Conservation (phyloP, 2,888 invertebrate species). For the Brenthis hecate region DNA sequence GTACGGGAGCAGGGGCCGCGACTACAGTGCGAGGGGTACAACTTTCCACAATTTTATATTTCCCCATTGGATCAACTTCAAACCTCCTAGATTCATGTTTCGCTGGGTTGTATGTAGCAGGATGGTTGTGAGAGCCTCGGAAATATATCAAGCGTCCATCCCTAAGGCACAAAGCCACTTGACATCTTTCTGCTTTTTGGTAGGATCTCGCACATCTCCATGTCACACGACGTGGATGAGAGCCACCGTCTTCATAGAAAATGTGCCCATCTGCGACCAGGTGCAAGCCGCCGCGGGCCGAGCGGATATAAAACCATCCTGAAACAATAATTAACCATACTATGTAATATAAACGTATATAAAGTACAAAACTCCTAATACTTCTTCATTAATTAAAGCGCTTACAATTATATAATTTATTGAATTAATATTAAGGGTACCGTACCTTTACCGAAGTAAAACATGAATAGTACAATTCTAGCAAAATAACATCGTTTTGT, state of each 20-base stretch:
- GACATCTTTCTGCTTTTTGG: conserved; percentile 76
- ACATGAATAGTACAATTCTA: conserved; percentile 24
- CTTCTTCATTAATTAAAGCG: no score
- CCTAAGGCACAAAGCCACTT: conserved; percentile 74
- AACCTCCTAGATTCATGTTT: conserved; percentile 76
- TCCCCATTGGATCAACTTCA: conserved; percentile 76
- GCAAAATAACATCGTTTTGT: conserved; percentile 43
- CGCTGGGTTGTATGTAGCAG: conserved; percentile 71
- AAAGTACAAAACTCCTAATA: no score
- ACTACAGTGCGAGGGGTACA: conserved; percentile 50
- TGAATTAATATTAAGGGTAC: not conserved
- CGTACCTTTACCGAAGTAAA: not conserved
- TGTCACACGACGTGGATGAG: conserved; percentile 74
- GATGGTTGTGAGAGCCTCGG: conserved; percentile 74
- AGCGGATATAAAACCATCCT: conserved; percentile 79
- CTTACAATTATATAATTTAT: no score
- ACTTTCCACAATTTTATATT: conserved; percentile 75
- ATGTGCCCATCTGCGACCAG: conserved; percentile 76
- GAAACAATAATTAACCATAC: conserved; percentile 49
- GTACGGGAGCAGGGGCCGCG: conserved; percentile 53
- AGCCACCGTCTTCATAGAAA: conserved; percentile 79
- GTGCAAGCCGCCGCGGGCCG: conserved; percentile 75
- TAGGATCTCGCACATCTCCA: conserved; percentile 78
- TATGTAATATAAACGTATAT: conserved; percentile 1
- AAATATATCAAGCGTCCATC: conserved; percentile 78